Base-by-base conservation (phyloP, 1,140 invertebrate genomes). In the Holotrichia oblita region DNA sequence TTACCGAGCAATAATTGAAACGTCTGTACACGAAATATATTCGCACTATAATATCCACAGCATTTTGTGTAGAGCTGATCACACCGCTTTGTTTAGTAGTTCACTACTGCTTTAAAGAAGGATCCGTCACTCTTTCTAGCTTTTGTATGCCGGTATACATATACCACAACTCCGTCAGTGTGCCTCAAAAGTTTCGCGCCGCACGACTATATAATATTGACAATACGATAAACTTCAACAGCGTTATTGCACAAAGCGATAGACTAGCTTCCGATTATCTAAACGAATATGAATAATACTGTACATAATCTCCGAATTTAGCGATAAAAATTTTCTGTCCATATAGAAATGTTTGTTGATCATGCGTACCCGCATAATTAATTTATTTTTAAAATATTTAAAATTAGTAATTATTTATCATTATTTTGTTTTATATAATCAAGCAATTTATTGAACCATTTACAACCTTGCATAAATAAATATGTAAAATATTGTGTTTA, bases 41-140 rank as follows among this genome's bases (percentile, higher is more conserved):
- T 69, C 27, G 22, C 61, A 69, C 61, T 69, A 69, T 27, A 69
- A 34, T 69, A 69, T 69, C 61, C 61, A 22, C 22, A 69, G 22
- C 73, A 74, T 74, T 74, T 74, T 74, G 34, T 74, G 6, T 34
- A 34, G 73, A 41, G 73, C 12, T 12, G 17, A 44, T 17, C 40
- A 22, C 73, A 17, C 40, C 73, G 34, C 73, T 74, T 74, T 74
- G 73, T 69, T 42, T 74, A 74, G 34, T 42, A 44, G 73, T 74
- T 74, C 34, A 42, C 73, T 74, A 74, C 73, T 42, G 34, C 73
- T 74, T 74, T 74, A 74, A 74, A 74, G 27, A 34, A 41, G 40
- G 40, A 42, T 22, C 40, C 40, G 73, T 42, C n/a, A 44, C 17
- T 40, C 0, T 74, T 74, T 44, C 34, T 74, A 74, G 73, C 73